Base-by-base conservation (phyloP, 35 echinoderm and acorn worm species). In the Patiria miniata region DNA sequence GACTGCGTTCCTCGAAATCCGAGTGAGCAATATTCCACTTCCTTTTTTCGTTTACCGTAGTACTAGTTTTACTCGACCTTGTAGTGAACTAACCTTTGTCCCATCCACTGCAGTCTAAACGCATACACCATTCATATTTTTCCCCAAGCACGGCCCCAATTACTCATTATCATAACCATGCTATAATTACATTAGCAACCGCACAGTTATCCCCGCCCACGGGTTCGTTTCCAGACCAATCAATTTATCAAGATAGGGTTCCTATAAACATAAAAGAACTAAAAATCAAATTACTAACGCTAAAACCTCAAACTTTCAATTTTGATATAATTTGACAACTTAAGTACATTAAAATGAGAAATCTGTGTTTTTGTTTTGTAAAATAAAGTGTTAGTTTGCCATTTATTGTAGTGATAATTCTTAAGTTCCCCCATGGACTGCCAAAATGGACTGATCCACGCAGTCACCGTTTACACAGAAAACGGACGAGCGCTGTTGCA, bases 111-210 rank as follows among this genome's bases (percentile, higher is more conserved):
- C 58, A 0, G 14, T 36, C 26, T 1, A 14, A 34, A 73, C 65
- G 34, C 19, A 30, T 73, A 34, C 10, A 32, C 65, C 65, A 73
- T 73, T 73, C 65, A 73, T 34, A 73, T 73, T 73, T 73, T 73
- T 73, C 29, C 57, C 4, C 34, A 73, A 23, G 65, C 26, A 26
- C 65, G 21, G 26, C 19, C 57, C 65, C 65, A 30, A 73, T 32
- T 32, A 36, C 21, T 73, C 0, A 73, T 73, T 73, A 73, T 30
- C 65, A 73, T 73, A 73, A 73, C 34, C 26, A 73, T 47, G 12
- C 42, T 47, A 73, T 12, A 30, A 73, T 26, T 15, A 34, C 61
- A 32, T 69, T 34, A 60, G 23, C 34, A 69, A 26, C 26, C 65
- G 19, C 26, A 73, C 26, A 30, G 29, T 32, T 22, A 22, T 2